Base-by-base conservation (phyloP, 2,113 vertebrate genomes). In the Gasterosteus nipponicus region DNA sequence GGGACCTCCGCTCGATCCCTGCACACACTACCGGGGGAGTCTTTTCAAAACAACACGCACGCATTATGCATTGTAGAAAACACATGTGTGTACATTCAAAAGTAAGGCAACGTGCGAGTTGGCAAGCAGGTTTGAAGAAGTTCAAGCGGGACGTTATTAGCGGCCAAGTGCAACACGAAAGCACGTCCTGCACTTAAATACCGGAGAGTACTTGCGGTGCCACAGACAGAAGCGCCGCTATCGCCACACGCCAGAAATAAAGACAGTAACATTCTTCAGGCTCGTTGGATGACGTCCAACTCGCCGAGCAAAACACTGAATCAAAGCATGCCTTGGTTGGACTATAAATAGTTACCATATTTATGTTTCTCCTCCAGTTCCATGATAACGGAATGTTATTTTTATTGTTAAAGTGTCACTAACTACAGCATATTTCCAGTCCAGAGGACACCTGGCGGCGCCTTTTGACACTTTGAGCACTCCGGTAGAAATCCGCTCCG, bases 341-440 rank as follows among this genome's bases (percentile, higher is more conserved):
- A 71, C 60, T 77, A 60, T 49, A 62, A 81, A 85, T 69, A 74
- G 53, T 86, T 91, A 92, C 93, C 93, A 85, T 89, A 93, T 89
- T 92, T 90, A 10, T 72, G 69, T 76, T 86, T 91, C 74, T 93
- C 91, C 69, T 92, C 90, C 78, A 83, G 85, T 19, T 92, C 90
- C 93, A 93, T 94, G 72, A 0, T 72, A 3, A 7, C 73, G 4
- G 39, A 39, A 44, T 26, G 64, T 44, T 82, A 10, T 54, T 12
- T 19, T 22, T 22, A 8, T 22, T 53, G 5, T 54, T 29, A 4
- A 26, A 26, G 22, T 26, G 22, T 26, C 22, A 56, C 53, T 51
- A 11, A 54, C 65, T 82, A 65, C 44, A 61, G 75, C 75, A 75
- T 61, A 63, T 75, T 81, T 54, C 54, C 78, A 77, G 44, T 0